Conservation (phyloP, 2,113 vertebrate species). For the Arothron firmamentum region DNA sequence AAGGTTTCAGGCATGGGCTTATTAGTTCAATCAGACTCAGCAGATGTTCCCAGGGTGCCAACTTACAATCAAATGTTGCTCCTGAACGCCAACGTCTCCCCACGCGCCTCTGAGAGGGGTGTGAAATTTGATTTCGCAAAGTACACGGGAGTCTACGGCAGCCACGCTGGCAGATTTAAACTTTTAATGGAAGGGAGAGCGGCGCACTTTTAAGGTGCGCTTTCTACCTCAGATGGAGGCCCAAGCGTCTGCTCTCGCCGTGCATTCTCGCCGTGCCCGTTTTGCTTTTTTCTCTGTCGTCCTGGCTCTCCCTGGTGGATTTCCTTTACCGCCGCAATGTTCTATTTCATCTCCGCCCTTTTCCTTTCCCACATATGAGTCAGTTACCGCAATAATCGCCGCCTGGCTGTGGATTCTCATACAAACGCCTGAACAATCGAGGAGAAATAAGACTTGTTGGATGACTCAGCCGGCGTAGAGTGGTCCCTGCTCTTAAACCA, state of each 20-base stretch:
- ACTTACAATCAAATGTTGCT: constrained; percentile 54
- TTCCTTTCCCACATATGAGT: constrained; percentile 31
- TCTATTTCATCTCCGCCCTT: constrained; percentile 25
- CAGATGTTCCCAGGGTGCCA: constrained; percentile 30
- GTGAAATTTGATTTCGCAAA: constrained; percentile 45
- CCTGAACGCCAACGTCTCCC: constrained; percentile 41
- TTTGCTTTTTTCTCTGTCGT: constrained; percentile 30
- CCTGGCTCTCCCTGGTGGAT: constrained; percentile 13
- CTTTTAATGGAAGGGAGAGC: constrained; percentile 14
- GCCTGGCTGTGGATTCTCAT: constrained; percentile 43
- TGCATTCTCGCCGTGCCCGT: constrained; percentile 10
- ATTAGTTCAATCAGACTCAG: constrained; percentile 69
- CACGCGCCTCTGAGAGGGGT: constrained; percentile 22
- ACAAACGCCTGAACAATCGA: too few species aligned
- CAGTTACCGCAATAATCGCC: constrained; percentile 29
- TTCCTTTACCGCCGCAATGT: constrained; percentile 31
- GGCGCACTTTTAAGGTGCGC: background rate
- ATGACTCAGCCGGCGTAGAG: constrained; percentile 3
- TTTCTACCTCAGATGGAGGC: background rate
- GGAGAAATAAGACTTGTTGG: constrained; percentile 47
- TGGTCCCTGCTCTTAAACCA: too few species aligned
- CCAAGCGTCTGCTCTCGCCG: background rate
- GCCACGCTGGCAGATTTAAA: constrained; percentile 16
- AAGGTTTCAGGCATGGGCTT: constrained; percentile 64
- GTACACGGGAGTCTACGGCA: constrained; percentile 19